Conservation (phyloP, 1,140 invertebrate species). For the Formica exsecta region DNA sequence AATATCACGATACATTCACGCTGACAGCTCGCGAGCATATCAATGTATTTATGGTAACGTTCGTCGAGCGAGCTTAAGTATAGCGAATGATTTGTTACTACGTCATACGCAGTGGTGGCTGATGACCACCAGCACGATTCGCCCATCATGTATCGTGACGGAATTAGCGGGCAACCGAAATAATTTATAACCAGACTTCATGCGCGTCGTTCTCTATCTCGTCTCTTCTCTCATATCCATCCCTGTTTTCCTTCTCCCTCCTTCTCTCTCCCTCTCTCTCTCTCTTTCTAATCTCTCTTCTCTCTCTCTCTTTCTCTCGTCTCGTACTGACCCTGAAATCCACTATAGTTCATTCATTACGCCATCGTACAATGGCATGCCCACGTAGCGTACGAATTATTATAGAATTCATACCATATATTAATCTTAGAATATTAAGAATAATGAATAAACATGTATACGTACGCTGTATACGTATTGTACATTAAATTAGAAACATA, state of each 20-base stretch:
- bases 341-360: conserved; percentile 45
- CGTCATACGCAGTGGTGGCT: conserved; percentile 25
- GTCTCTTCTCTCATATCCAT: conserved; percentile 35
- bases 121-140: conserved; percentile 43
- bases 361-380: conserved; percentile 14
- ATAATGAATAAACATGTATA: conserved; percentile 22
- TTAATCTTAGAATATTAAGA: conserved; percentile 9
- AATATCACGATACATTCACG: conserved; percentile 19
- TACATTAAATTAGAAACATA: neutral
- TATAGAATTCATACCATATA: conserved; percentile 14
- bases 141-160: conserved; percentile 63
- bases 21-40: neutral
- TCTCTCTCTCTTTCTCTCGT: neutral
- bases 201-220: conserved; percentile 48
- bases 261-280: neutral
- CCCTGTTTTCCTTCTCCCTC: neutral
- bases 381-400: conserved; percentile 26
- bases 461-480: neutral
- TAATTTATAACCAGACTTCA: conserved; percentile 67
- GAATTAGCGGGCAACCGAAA: conserved; percentile 72
- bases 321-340: conserved; percentile 66
- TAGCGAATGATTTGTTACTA: conserved; percentile 13
- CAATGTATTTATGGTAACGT: conserved; percentile 24
- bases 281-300: neutral
- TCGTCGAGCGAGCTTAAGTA: conserved; percentile 14